Evolutionary conservation across 1,140 invertebrate genomes (phyloP), one percentile per base, ranked within the genome.

Genomic region (Ganaspis sp.): DNA sequence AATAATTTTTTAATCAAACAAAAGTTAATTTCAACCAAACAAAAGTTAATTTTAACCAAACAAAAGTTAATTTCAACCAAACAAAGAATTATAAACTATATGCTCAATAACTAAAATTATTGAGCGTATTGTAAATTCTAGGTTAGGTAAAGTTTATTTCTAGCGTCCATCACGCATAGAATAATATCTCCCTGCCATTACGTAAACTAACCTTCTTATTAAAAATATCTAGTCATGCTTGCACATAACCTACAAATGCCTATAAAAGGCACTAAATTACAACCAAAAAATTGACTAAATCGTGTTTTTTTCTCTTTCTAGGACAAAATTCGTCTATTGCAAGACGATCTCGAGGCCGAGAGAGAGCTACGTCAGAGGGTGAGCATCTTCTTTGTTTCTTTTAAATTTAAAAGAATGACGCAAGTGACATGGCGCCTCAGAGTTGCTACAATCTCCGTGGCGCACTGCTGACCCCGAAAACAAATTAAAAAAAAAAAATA

Each of bases 321-420:
- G 97, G 98, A 99, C 93, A 98, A 98, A 94, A 97, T 99, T 92
- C 96, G 98, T 92, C 96, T 99, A 88, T 94, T 99, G 87, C 96
- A 98, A 88, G 98, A 99, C 94, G 98, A 99, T 93, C 94, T 99
- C 93, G 98, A 99, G 94, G 95, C 95, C 91, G 98, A 99, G 94
- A 96, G 98, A 91, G 98, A 99, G 93, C 93, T 99, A 90, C 95
- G 98, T 92, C 96, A 98, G 94, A 96, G 98, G 94, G 98, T 99
- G 94, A 97, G 96, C 93, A 82, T 42, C 19, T 37, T 74, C 37
- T 12, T 70, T 45, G 21, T 15, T 42, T 26, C 21, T 53, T n/a
- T 21, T 12, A 73, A 26, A 73, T n/a, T 40, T 37, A 49, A n/a
- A 29, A 12, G 6, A 26, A 26, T 58, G 54, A 15, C 21, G 23